phyloP scores from a whole-genome alignment of 2,113 vertebrate genomes.

The Gavia stellata region DNA sequence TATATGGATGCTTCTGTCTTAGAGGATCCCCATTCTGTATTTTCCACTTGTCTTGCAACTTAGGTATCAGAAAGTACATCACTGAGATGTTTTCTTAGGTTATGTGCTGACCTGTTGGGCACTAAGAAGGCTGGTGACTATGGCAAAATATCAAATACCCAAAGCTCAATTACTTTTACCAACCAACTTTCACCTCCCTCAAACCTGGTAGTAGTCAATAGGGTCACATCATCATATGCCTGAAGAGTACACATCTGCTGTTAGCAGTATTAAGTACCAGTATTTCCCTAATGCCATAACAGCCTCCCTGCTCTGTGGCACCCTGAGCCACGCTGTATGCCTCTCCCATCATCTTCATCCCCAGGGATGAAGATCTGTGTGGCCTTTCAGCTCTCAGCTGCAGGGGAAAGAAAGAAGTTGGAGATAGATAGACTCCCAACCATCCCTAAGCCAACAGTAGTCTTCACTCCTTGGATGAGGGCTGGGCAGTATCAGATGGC shows the following conservation, averaged over 20 bases:
- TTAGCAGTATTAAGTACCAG: not conserved
- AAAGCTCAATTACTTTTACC: not conserved
- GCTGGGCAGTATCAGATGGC: not conserved
- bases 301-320: not conserved
- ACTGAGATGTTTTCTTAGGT: not conserved
- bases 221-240: not conserved
- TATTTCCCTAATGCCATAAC: fast-evolving
- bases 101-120: not conserved
- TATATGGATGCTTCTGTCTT: fast-evolving
- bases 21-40: not conserved
- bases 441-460: not conserved
- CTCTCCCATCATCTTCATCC: not conserved
- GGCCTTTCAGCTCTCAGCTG: not conserved
- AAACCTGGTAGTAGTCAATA: not conserved
- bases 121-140: not conserved
- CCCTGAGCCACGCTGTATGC: not conserved
- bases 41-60: not conserved
- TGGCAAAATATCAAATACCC: not conserved
- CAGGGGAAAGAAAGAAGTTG: not conserved
- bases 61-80: not conserved
- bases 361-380: not conserved
- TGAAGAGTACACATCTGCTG: not conserved
- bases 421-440: not conserved
- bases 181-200: not conserved
- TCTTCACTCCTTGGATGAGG: not conserved